Evolutionary conservation across 2,113 vertebrate genomes (phyloP).

Genomic region (Phocoena sinus): DNA sequence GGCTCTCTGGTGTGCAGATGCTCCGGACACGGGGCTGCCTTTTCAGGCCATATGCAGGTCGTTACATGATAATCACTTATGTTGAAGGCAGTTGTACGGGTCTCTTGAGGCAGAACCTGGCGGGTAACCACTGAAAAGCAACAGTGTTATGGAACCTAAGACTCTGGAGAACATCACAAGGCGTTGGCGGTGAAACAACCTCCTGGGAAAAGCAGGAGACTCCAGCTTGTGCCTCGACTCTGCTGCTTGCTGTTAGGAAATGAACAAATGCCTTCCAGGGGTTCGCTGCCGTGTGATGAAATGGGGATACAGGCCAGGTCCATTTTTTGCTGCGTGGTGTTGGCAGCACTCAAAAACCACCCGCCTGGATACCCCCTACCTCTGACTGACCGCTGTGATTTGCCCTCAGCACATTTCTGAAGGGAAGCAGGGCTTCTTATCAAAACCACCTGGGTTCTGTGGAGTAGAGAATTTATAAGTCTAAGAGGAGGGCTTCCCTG

Average conservation of each 20-base stretch:
- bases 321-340: not conserved
- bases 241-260: not conserved
- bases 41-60: not conserved
- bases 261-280: not conserved
- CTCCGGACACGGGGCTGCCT: not conserved
- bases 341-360: not conserved
- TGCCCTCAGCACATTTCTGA: not conserved
- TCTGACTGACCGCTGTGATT: not conserved
- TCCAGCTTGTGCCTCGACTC: not conserved
- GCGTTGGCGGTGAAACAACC: not conserved
- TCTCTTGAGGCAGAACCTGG: not conserved
- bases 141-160: not conserved
- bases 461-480: not conserved
- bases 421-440: not conserved
- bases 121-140: not conserved
- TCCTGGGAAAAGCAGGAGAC: not conserved
- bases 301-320: not conserved
- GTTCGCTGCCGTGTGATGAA: not conserved
- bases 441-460: not conserved
- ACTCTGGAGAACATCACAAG: not conserved
- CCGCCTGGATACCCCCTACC: rapidly evolving
- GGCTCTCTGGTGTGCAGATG: not conserved
- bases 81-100: not conserved
- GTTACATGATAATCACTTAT: not conserved
- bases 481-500: not conserved